A percentile compares a stretch with the other conserved stretches of the same genome.
These are phyloP conservation scores for Trachops cirrhosus DNA, from an alignment of 2,797 vertebrate species.

Conservation along the genomic window DNA sequence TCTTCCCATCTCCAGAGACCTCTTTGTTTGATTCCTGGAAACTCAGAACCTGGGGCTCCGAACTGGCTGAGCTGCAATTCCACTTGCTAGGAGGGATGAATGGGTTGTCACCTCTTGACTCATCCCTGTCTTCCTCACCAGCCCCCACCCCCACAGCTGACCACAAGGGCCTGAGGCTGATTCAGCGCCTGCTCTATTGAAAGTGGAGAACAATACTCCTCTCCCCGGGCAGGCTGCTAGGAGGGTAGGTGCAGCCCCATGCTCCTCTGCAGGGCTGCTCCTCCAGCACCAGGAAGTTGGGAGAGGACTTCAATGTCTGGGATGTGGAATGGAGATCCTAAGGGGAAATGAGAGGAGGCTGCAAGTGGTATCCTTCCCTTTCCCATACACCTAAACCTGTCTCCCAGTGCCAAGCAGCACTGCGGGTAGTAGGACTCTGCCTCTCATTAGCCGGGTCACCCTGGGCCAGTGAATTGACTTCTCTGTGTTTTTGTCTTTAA, in stretches of 20 bases:
- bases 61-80: background rate
- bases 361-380: background rate
- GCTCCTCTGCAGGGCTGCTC: background rate
- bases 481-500: background rate
- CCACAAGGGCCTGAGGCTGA: slow-evolving; percentile 30
- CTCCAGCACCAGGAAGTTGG: background rate
- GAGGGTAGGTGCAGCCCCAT: background rate
- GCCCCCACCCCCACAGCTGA: accelerated
- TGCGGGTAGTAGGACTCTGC: background rate
- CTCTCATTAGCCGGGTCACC: background rate
- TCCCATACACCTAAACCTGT: background rate
- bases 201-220: slow-evolving; percentile 16
- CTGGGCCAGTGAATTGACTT: background rate
- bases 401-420: background rate
- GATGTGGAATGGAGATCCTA: background rate
- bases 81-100: background rate
- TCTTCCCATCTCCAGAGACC: slow-evolving; percentile 28
- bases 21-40: slow-evolving; percentile 56
- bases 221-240: background rate
- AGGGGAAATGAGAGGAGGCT: background rate
- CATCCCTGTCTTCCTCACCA: background rate
- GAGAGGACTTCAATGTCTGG: background rate
- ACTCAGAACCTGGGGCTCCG: background rate
- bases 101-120: slow-evolving; percentile 35
- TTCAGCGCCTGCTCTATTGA: background rate